These are phyloP conservation scores for Clivina fossor DNA, from an alignment of 2,888 invertebrate species.

Conservation along the genomic window DNA sequence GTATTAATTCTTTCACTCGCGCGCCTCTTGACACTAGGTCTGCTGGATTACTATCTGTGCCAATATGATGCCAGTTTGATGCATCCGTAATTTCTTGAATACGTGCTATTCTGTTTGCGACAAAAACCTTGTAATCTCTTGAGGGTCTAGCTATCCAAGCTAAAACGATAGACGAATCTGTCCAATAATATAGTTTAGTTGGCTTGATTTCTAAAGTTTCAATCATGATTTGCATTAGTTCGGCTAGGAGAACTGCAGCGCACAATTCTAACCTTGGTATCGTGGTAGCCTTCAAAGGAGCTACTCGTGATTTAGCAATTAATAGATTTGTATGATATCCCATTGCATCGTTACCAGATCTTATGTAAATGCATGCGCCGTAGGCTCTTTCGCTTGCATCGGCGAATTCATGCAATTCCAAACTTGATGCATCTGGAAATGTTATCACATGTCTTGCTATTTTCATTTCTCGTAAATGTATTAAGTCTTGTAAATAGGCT, in stretches of 20 bases:
- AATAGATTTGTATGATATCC: constrained; percentile 12
- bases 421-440: neutral
- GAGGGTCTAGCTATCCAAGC: neutral
- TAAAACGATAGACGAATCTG: neutral
- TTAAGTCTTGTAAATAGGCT: constrained; percentile 10
- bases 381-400: constrained; percentile 35
- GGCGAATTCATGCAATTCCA: constrained; percentile 37
- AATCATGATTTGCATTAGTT: neutral
- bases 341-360: constrained; percentile 14
- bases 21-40: neutral
- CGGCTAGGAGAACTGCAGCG: constrained; percentile 3
- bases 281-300: constrained; percentile 4
- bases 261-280: constrained; percentile 5
- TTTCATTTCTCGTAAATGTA: constrained; percentile 15
- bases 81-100: neutral
- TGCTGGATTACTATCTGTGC: constrained; percentile 1
- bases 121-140: constrained; percentile 7
- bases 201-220: neutral
- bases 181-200: neutral
- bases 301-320: constrained; percentile 23
- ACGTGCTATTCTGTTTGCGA: neutral
- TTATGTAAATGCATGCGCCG: constrained; percentile 34
- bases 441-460: constrained; percentile 33
- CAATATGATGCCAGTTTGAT: constrained; percentile 4
- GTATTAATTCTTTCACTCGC: neutral